Base-by-base conservation (phyloP, 2,113 vertebrate genomes). In the Gadus chalcogrammus region DNA sequence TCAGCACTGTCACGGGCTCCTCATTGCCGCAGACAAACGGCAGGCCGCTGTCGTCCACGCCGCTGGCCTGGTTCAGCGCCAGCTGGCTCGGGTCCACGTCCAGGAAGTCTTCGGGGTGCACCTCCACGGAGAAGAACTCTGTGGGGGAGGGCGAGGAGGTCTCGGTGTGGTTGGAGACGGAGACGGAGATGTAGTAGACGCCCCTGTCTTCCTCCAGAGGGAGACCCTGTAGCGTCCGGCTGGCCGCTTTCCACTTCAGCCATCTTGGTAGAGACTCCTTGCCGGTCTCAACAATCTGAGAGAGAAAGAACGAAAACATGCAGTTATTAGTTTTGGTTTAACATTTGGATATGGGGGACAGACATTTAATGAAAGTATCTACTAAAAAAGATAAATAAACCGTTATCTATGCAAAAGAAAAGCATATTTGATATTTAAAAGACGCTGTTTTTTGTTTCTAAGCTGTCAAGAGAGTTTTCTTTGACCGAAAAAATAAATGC, bases 121-220 rank as follows among this genome's bases (percentile, higher is more conserved):
- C 97, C 83, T 97, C 96, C 0, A 99, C 80, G 0, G 96, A 96
- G 76, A 99, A 97, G 35, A 97, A 94, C 0, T 95, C 94, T 5
- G 94, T 48, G 42, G 42, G 42, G 8, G 42, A 9, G 78, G 2
- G 83, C 84, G 64, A 90, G 91, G 0, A 92, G 48, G 77, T 84
- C 0, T 93, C 91, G 75, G 90, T 93, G 63, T 90, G 92, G 0
- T 95, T 95, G 0, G 93, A 83, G 0, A 90, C 85, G 17, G 90
- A 91, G 15, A 95, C 93, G 0, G 94, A 93, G 82, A 99, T 96
- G 87, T 98, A 96, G 82, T 96, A 94, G 55, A 99, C 92, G 0
- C 97, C 97, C 81, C 94, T 96, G 85, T 99, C 96, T 0, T 93
- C 93, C 53, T 98, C 96, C 42, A 99, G 85, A 24, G 97, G 97